phyloP scores from a whole-genome alignment of 2,797 vertebrate genomes.

The Sebastes oblongus region DNA sequence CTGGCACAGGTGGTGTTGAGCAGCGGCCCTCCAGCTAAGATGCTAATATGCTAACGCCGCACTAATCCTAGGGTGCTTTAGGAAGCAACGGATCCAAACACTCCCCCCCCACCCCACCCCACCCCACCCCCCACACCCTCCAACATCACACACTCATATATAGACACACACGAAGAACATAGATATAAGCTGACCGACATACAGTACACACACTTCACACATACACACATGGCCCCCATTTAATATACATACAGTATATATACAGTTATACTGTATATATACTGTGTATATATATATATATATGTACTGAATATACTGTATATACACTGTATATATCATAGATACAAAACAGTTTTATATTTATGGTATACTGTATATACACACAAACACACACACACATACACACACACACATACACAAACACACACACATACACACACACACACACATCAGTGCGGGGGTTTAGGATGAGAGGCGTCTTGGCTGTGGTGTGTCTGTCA shows the following conservation, averaged over 20 bases:
- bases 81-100: conserved; percentile 40
- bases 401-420: background rate
- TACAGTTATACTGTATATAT: too few relatives aligned
- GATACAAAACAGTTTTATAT: too few relatives aligned
- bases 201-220: conserved; percentile 16
- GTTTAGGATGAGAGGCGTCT: conserved; percentile 61
- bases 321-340: too few relatives aligned
- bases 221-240: background rate
- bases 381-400: too few relatives aligned
- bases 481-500: conserved; percentile 54
- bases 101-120: background rate
- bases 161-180: background rate
- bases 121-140: background rate
- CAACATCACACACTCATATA: conserved; percentile 7
- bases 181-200: conserved; percentile 17
- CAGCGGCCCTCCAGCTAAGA: conserved; percentile 72
- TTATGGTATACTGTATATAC: too few relatives aligned
- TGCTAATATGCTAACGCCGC: conserved; percentile 77
- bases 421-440: background rate
- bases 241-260: too few relatives aligned
- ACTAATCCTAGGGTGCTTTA: conserved; percentile 70
- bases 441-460: conserved; percentile 12
- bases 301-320: too few relatives aligned
- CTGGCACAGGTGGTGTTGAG: conserved; percentile 72
- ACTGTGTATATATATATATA: too few relatives aligned